Evolutionary conservation across 1,140 invertebrate species (phyloP), one percentile per base, ranked within the genome.

Genomic region (Tetramorium alpestre): DNA sequence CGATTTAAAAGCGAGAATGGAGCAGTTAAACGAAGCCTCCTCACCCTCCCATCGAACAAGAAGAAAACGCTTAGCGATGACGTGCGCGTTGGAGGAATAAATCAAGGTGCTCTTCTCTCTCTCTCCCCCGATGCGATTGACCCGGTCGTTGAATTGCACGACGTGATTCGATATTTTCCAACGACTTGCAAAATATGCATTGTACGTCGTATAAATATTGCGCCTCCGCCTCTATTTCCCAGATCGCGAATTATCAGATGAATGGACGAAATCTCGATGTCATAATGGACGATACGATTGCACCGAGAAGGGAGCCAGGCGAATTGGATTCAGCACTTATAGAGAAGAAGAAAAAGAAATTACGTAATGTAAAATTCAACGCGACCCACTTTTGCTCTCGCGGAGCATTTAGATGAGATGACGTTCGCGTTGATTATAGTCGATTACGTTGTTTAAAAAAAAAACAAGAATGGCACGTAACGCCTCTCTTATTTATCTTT

Each of bases 321-420:
- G 7, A 70, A 70, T 41, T 81, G 22, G 11, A 44, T 56, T 44
- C 41, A 13, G 41, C 22, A 8, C 33, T 80, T 81, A 69, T 56
- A 25, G 5, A 67, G 25, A 33, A 22, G 4, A n/a, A 54, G 54
- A 69, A 51, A 70, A 41, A 67, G 33, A 44, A 33, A 70, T 70
- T 70, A 47, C 49, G 22, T 54, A 81, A 70, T n/a, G 47, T 44
- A 56, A 80, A 70, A 81, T 70, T 70, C 49, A 44, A 81, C 16
- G 49, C 16, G 58, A 33, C 25, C 49, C 49, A 81, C 64, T 81
- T 70, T 58, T 81, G 22, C 38, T 41, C 16, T 16, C 22, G 41
- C 18, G 11, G 6, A 18, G 22, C 6, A 28, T 54, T 56, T 70
- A 56, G 13, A 49, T 33, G 28, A 81, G 18, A 28, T n/a, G 33